phyloP scores from a whole-genome alignment of 2,113 vertebrate genomes.

The Sialia sialis region DNA sequence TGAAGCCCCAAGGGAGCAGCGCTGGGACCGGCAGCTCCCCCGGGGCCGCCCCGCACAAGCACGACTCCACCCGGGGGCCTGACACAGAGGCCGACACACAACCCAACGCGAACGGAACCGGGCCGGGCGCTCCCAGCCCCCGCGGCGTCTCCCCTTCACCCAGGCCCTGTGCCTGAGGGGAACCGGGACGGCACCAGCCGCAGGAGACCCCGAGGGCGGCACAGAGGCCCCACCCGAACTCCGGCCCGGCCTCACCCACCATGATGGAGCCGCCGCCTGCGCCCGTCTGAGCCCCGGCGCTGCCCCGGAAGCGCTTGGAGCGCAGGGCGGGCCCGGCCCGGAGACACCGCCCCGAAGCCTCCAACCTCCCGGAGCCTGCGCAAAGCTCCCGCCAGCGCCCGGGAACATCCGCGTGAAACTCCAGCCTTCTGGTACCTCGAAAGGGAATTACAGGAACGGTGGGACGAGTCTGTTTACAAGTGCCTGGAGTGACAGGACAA shows the following conservation, averaged over 20 bases:
- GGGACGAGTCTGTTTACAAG: not conserved
- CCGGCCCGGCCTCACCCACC: not conserved
- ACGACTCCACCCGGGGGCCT: not conserved
- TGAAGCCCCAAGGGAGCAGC: not conserved
- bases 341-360: not conserved
- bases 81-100: not conserved
- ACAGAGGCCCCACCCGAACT: not conserved
- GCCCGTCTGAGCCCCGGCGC: not conserved
- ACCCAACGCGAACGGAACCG: not conserved
- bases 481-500: not conserved
- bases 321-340: not conserved
- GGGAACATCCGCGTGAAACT: no score
- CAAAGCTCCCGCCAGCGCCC: fast-evolving
- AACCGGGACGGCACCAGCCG: not conserved
- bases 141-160: not conserved
- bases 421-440: no score
- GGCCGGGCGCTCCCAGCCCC: not conserved
- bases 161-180: not conserved
- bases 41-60: not conserved
- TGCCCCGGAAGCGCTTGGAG: not conserved
- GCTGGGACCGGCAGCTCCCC: not conserved
- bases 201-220: not conserved
- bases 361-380: fast-evolving
- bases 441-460: not conserved
- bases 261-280: not conserved